Conservation (phyloP, 2,888 invertebrate species). For the Calephelis perditalis region DNA sequence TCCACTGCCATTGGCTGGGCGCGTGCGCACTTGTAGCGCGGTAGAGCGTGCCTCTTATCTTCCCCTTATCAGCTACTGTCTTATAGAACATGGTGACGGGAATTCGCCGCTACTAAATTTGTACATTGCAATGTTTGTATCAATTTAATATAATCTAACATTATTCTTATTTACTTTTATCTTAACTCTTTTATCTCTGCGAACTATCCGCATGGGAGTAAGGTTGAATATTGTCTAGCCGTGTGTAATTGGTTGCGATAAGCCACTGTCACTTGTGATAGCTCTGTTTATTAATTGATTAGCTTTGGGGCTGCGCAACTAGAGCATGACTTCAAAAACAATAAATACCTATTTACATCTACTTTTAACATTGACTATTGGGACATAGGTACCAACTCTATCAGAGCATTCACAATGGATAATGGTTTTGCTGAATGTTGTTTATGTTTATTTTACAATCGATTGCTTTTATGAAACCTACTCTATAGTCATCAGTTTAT, state of each 20-base stretch:
- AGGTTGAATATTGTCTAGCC: not conserved
- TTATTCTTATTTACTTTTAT: slow-evolving; percentile 15
- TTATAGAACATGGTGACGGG: slow-evolving; percentile 26
- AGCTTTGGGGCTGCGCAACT: not conserved
- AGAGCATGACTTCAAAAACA: not conserved
- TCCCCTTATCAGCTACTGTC: slow-evolving; percentile 20
- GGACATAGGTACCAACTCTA: too few species aligned
- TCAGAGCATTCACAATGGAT: not conserved
- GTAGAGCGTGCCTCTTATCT: slow-evolving; percentile 19
- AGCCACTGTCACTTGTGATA: slow-evolving; percentile 12
- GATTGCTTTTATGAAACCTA: not conserved
- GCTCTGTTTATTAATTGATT: slow-evolving; percentile 7
- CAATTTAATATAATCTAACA: slow-evolving; percentile 6
- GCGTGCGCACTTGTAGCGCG: slow-evolving; percentile 10
- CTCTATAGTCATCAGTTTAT: too few species aligned
- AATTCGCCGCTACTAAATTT: slow-evolving; percentile 23
- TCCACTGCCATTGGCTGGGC: not conserved
- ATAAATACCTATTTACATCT: not conserved
- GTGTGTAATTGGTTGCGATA: slow-evolving; percentile 9
- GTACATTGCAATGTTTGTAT: slow-evolving; percentile 21
- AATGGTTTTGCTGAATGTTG: not conserved
- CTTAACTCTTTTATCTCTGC: slow-evolving; percentile 14
- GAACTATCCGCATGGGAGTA: not conserved
- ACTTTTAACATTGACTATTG: not conserved
- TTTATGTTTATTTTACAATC: not conserved